Conservation (phyloP, 2,888 invertebrate genomes). For the Ectobius pallidus region DNA sequence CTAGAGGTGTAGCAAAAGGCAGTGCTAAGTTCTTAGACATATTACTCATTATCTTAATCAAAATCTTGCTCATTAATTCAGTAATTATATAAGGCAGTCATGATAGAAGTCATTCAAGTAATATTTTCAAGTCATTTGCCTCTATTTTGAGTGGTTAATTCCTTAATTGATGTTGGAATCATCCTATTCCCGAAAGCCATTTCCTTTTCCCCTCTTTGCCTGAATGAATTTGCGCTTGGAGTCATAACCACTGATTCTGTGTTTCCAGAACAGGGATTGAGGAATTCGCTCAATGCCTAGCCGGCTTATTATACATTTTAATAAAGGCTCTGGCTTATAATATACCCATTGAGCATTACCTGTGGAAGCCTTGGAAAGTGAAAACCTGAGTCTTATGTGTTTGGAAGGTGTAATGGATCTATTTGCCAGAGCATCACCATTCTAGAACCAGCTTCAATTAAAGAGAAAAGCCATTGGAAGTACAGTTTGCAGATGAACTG, state of each 20-base stretch:
- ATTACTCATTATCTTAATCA: too few species aligned
- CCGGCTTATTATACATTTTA: not conserved
- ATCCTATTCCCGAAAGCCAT: not conserved
- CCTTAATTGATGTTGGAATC: conserved; percentile 1
- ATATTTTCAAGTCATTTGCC: too few species aligned
- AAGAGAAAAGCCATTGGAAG: too few species aligned
- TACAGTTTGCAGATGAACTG: too few species aligned
- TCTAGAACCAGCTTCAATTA: too few species aligned
- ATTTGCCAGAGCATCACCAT: not conserved
- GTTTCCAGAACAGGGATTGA: conserved; percentile 33
- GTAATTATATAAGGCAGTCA: too few species aligned
- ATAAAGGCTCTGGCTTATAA: not conserved
- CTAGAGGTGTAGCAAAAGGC: too few species aligned
- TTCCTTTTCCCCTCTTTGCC: not conserved
- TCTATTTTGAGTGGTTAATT: too few species aligned
- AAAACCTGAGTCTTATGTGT: conserved; percentile 10
- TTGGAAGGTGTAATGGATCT: conserved; percentile 2
- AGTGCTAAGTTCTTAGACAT: too few species aligned
- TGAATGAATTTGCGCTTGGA: conserved; percentile 1
- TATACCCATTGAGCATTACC: conserved; percentile 5
- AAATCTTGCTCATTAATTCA: too few species aligned
- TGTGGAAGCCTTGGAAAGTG: conserved; percentile 27
- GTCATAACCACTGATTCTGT: conserved; percentile 36
- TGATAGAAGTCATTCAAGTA: too few species aligned
- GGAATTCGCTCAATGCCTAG: conserved; percentile 6